Conservation (phyloP, 2,888 invertebrate genomes). For the Exocentrus adspersus region DNA sequence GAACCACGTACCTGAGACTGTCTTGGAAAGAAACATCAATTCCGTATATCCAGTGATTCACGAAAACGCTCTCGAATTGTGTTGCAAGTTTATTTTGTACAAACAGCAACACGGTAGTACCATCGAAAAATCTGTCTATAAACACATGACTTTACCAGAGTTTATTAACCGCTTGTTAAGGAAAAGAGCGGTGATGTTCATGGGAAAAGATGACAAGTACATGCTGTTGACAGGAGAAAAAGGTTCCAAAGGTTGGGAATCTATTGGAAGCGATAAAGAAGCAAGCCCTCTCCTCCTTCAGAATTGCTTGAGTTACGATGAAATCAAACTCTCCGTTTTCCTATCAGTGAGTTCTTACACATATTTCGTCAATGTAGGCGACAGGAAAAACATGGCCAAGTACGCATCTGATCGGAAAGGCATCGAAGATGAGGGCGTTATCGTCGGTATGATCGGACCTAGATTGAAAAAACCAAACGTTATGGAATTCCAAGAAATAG, state of each 20-base stretch:
- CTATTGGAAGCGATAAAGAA: slow-evolving; percentile 68
- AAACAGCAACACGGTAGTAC: slow-evolving; percentile 62
- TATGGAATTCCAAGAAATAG: slow-evolving; percentile 72
- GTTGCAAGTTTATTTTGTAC: slow-evolving; percentile 72
- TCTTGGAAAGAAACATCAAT: slow-evolving; percentile 62
- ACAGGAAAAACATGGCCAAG: slow-evolving; percentile 66
- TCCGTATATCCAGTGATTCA: slow-evolving; percentile 77
- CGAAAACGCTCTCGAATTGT: slow-evolving; percentile 71
- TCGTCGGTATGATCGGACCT: slow-evolving; percentile 66
- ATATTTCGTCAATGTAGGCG: slow-evolving; percentile 71
- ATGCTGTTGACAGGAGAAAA: slow-evolving; percentile 65
- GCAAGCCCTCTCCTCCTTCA: slow-evolving; percentile 66
- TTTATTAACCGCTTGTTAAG: slow-evolving; percentile 69
- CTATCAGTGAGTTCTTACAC: slow-evolving; percentile 70
- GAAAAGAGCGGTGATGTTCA: slow-evolving; percentile 68
- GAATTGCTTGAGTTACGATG: slow-evolving; percentile 72
- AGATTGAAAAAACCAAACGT: slow-evolving; percentile 66
- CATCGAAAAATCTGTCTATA: slow-evolving; percentile 64
- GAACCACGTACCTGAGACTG: slow-evolving; percentile 32
- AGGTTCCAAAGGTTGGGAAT: slow-evolving; percentile 69
- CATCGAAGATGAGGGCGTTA: slow-evolving; percentile 61
- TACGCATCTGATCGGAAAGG: slow-evolving; percentile 61
- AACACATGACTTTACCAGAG: slow-evolving; percentile 68
- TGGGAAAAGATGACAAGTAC: slow-evolving; percentile 65
- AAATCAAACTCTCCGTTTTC: slow-evolving; percentile 71